Base-by-base conservation (phyloP, 2,113 vertebrate species). In the Erythrocercus mccallii region DNA sequence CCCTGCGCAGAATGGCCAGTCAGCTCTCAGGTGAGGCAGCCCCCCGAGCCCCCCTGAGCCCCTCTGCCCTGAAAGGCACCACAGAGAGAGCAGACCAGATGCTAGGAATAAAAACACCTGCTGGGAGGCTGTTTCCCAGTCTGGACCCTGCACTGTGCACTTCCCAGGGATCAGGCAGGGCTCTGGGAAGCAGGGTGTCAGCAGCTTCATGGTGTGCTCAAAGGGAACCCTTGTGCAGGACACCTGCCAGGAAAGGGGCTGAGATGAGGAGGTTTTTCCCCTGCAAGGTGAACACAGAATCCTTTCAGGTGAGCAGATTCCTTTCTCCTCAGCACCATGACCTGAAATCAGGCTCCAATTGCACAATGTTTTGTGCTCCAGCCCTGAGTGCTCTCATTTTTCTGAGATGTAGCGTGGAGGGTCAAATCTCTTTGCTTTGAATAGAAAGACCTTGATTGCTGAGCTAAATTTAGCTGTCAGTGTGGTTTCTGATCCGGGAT, bases 1-100 rank as follows among this genome's bases (percentile, higher is more conserved):
- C 98, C 25, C 97, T 99, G 86, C 98, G 98, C 58, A 98, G 99
- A 79, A 99, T 99, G 99, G 99, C 98, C 88, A 98, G 99, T 50
- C 99, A 99, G 83, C 97, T 98, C 54, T 98, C 98, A 88, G 98
- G 98, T 98, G 72, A 94, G 96, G 19, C 47, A 92, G 5, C 33
- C 42, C 72, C 18, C 73, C 10, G 23, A 17, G 5, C 20, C 16
- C 44, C 35, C 47, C n/a, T 13, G 21, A 27, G 17, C 5, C 37
- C 3, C 22, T 17, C 74, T 45, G 45, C 25, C 42, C 57, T 15
- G 28, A 53, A 30, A 33, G 38, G 51, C 37, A n/a, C 37, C 65
- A 31, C 31, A n/a, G 35, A 14, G 33, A n/a, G 16, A 37, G 56
- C 10, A 71, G 56, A 20, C 4, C 9, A 1, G 8, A 2, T 25